phyloP scores from a whole-genome alignment of 2,113 vertebrate genomes.

The Clarias batrachus region DNA sequence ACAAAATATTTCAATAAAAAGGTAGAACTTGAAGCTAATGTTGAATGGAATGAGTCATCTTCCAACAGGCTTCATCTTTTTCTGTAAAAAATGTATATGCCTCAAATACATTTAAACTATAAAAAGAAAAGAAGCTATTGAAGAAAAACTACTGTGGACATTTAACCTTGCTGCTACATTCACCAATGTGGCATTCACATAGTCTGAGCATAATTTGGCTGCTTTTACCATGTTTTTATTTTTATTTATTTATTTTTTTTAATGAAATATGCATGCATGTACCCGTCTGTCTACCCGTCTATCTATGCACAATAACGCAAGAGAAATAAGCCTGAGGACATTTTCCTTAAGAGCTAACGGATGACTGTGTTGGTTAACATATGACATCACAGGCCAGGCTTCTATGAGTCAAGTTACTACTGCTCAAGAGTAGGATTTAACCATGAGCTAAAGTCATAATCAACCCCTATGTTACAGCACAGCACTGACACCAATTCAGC shows the following conservation, averaged over 20 bases:
- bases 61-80: not conserved
- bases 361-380: not conserved
- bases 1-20: not conserved
- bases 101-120: not conserved
- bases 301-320: not conserved
- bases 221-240: not conserved
- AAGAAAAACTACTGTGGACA: not conserved
- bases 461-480: slow-evolving; percentile 3
- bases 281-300: not conserved
- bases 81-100: not conserved
- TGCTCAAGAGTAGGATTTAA: slow-evolving; percentile 20
- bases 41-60: not conserved
- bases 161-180: not conserved
- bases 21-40: not conserved
- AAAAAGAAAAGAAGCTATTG: not conserved
- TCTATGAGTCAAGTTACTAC: slow-evolving; percentile 3
- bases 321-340: not conserved
- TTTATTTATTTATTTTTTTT: too few species aligned
- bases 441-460: not conserved
- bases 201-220: not conserved
- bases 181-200: not conserved
- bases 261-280: not conserved
- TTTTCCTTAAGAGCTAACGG: not conserved
- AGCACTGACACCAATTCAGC: not conserved
- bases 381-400: not conserved